Evolutionary conservation across 2,797 vertebrate genomes (phyloP), one percentile per base, ranked within the genome.

Genomic region (Spondyliosoma cantharus): DNA sequence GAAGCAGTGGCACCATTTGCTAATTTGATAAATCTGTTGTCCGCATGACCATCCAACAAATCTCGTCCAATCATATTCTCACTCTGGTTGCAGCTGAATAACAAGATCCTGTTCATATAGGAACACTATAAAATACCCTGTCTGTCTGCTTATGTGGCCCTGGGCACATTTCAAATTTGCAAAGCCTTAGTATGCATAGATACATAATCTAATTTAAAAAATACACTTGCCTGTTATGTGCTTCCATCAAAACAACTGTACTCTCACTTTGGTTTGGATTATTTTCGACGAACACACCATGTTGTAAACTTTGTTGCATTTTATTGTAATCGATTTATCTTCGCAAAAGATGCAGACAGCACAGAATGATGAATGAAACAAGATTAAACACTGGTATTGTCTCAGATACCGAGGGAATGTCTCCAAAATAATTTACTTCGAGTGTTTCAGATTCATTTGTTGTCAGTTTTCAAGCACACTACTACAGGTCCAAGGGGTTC

Each of bases 11-110:
- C 74, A 80, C 52, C 72, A 75, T 84, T 72, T 74, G 32, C 54
- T 81, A 81, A 78, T 78, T 69, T 74, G 58, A 80, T 78, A 66
- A 56, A 75, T 76, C 50, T 78, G 63, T 52, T 70, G 74, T 74
- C 63, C 71, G 45, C 37, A 12, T 77, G 69, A 67, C 48, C 52
- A 72, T 37, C 52, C 56, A 71, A 72, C 61, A 78, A 77, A 87
- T 83, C 71, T 82, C 63, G 58, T 72, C 58, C n/a, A 71, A 65
- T 79, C 57, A 74, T 45, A 49, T 62, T 63, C 71, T 79, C 64
- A 17, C 27, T 81, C 60, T 60, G n/a, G 5, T 8, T 70, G 48
- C 48, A 59, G 50, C 29, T 5, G 13, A 75, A 76, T 64, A 16
- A 66, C 20, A 50, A 27, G 13, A 49, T 56, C 50, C 25, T 29